phyloP scores from a whole-genome alignment of 2,888 invertebrate species.

The Opisthograptis luteolata region DNA sequence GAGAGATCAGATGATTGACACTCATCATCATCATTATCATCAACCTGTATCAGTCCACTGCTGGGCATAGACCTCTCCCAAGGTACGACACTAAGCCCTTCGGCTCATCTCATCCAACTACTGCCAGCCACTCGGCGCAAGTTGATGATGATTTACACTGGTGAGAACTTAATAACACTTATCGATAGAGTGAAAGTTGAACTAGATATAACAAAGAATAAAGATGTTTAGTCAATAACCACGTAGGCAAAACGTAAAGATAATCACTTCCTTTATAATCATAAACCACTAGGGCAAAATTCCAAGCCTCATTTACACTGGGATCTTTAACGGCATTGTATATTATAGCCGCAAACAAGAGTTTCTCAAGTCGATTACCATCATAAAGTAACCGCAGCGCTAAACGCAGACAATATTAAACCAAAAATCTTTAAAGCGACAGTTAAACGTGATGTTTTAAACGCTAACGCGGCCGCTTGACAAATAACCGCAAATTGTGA shows the following conservation, averaged over 20 bases:
- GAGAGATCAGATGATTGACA: no score
- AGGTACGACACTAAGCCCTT: no score
- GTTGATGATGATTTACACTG: no score
- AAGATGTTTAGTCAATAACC: no score
- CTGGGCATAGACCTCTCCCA: no score
- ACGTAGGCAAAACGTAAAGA: not conserved
- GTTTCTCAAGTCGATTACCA: conserved; percentile 37
- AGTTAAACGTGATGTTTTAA: conserved; percentile 37
- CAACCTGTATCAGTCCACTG: no score
- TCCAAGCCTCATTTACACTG: conserved; percentile 14
- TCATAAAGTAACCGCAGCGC: conserved; percentile 37
- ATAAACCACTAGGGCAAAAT: conserved; percentile 18
- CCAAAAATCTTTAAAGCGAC: conserved; percentile 37
- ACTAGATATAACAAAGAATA: no score
- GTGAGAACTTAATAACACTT: no score
- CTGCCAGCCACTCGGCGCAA: no score
- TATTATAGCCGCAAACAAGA: conserved; percentile 21
- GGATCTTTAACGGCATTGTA: conserved; percentile 30
- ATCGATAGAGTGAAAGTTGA: no score
- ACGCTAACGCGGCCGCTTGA: conserved; percentile 29
- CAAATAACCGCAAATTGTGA: conserved; percentile 82
- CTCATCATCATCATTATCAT: no score
- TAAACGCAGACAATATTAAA: conserved; percentile 28
- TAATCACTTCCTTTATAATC: conserved; percentile 5
- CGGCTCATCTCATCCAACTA: no score